Evolutionary conservation across 2,888 invertebrate genomes (phyloP).

Genomic region (Atethmia centrago): DNA sequence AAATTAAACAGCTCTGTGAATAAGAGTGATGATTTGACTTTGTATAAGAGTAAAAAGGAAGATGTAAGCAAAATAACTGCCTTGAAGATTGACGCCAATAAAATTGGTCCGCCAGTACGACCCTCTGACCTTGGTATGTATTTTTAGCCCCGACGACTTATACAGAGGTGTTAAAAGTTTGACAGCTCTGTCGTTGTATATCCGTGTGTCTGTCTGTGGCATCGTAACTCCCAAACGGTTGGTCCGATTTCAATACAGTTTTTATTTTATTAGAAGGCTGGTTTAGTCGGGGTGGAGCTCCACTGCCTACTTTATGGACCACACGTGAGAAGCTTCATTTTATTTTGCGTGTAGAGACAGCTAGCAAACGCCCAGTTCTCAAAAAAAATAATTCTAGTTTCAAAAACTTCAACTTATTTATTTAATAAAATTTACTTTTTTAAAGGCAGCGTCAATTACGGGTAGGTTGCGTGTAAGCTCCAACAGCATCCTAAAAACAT

Average conservation of each 20-base stretch:
- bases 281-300: neutral
- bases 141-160: neutral
- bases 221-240: neutral
- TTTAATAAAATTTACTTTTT: too few relatives aligned
- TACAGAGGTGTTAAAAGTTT: neutral
- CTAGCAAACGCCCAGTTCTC: too few relatives aligned
- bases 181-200: neutral
- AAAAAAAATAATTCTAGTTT: too few relatives aligned
- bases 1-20: conserved; percentile 26
- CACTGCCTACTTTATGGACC: too few relatives aligned
- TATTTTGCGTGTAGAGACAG: too few relatives aligned
- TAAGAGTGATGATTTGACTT: conserved; percentile 26
- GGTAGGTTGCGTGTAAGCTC: too few relatives aligned
- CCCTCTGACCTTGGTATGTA: conserved; percentile 14
- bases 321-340: too few relatives aligned
- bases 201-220: neutral
- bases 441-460: too few relatives aligned
- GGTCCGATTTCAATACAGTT: neutral
- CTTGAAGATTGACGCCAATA: conserved; percentile 2
- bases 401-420: too few relatives aligned
- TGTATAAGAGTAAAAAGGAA: conserved; percentile 19
- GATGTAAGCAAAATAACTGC: neutral
- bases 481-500: too few relatives aligned
- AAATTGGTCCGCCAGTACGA: neutral
- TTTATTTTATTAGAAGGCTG: neutral